These are phyloP conservation scores for Megatriorchis doriae DNA, from an alignment of 2,113 vertebrate species.

Conservation along the genomic window DNA sequence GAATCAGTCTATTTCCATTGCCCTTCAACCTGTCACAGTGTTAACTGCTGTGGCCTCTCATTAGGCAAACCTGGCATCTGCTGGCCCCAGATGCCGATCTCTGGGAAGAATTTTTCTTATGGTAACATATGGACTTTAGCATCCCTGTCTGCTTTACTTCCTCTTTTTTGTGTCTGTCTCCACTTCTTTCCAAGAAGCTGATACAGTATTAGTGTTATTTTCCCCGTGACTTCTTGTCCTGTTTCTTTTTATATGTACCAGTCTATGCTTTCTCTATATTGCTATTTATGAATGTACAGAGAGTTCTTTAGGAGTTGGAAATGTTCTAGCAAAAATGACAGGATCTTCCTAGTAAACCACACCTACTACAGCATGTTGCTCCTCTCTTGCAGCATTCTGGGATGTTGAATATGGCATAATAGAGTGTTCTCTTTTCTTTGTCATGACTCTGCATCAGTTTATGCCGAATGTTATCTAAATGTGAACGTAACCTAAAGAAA, in stretches of 20 bases:
- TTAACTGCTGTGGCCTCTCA: background rate
- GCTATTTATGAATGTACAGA: background rate
- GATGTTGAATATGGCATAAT: background rate
- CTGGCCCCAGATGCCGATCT: background rate
- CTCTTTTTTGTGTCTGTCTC: background rate
- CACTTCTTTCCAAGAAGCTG: background rate
- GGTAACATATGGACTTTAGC: background rate
- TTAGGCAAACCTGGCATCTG: slow-evolving; percentile 25
- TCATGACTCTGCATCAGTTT: background rate
- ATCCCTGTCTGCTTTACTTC: background rate
- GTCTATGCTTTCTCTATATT: background rate
- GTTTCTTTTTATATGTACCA: accelerated
- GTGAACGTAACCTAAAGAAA: background rate
- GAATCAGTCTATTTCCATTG: background rate
- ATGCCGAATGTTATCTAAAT: background rate
- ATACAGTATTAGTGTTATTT: background rate
- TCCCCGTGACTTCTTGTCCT: background rate
- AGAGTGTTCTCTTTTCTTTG: background rate
- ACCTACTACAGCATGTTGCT: background rate
- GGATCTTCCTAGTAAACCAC: background rate
- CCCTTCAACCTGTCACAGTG: background rate
- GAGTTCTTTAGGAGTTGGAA: background rate
- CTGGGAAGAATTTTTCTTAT: background rate
- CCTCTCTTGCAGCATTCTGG: background rate
- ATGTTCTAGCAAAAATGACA: background rate